Conservation (phyloP, 2,113 vertebrate species). For the Otocyon megalotis region DNA sequence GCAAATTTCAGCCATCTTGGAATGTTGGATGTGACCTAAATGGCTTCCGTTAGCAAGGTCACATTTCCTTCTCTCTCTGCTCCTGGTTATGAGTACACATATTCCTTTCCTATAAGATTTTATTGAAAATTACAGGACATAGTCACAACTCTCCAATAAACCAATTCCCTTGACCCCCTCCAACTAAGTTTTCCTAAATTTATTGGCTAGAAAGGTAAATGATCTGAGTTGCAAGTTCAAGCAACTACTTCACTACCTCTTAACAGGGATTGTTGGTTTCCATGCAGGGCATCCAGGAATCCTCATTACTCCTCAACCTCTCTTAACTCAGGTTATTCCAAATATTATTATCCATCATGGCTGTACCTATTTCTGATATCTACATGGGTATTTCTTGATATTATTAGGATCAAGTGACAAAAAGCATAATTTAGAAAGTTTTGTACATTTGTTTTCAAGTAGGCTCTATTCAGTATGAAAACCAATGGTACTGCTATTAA, state of each 20-base stretch:
- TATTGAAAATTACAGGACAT: background rate
- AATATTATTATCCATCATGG: background rate
- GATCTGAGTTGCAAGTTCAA: background rate
- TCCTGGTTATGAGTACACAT: background rate
- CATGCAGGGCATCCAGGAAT: background rate
- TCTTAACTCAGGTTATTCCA: background rate
- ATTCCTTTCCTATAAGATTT: background rate
- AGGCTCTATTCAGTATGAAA: background rate
- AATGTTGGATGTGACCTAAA: background rate
- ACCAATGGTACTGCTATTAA: background rate
- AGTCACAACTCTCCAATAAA: background rate
- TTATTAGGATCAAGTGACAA: background rate
- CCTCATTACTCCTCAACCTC: background rate
- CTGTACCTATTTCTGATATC: background rate
- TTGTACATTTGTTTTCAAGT: background rate
- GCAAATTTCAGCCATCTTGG: background rate
- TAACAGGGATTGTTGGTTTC: background rate
- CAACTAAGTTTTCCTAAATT: background rate
- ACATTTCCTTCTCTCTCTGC: background rate
- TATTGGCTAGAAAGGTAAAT: background rate
- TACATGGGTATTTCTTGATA: background rate
- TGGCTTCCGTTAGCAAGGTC: background rate
- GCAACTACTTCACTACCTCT: background rate
- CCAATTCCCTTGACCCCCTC: too few species aligned
- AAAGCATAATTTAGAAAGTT: background rate